phyloP scores from a whole-genome alignment of 2,888 invertebrate species.

The Camptogramma bilineatum region DNA sequence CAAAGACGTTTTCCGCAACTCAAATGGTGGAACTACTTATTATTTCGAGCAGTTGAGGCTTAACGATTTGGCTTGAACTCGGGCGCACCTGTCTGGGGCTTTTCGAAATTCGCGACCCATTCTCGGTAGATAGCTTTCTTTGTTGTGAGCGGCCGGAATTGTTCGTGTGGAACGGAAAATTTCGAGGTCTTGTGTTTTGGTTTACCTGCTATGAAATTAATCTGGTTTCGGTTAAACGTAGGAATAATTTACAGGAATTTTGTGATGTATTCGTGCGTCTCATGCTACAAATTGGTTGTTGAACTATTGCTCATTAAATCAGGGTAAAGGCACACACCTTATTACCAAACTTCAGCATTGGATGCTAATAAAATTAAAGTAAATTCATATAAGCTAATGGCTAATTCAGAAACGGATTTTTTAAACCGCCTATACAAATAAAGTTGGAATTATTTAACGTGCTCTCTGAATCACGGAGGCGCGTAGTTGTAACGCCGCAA shows the following conservation, averaged over 20 bases:
- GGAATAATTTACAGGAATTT: slow-evolving; percentile 16
- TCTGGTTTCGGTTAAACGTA: slow-evolving; percentile 11
- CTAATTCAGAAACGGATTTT: too few relatives aligned
- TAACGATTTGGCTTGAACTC: slow-evolving; percentile 75
- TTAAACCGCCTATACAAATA: too few relatives aligned
- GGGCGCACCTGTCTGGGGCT: slow-evolving; percentile 67
- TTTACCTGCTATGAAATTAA: slow-evolving; percentile 20
- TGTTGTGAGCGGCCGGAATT: slow-evolving; percentile 31
- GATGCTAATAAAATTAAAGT: too few relatives aligned
- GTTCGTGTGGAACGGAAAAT: slow-evolving; percentile 29
- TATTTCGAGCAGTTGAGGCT: slow-evolving; percentile 78
- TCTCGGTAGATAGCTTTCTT: slow-evolving; percentile 36
- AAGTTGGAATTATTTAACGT: too few relatives aligned
- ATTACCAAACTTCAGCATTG: too few relatives aligned
- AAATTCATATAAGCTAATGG: too few relatives aligned
- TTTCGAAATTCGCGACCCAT: slow-evolving; percentile 20
- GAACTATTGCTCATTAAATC: background rate
- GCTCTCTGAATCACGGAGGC: too few relatives aligned
- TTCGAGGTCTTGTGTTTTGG: slow-evolving; percentile 29
- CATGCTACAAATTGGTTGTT: background rate
- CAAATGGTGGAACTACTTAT: slow-evolving; percentile 81
- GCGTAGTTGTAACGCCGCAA: too few relatives aligned
- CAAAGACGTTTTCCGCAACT: slow-evolving; percentile 79
- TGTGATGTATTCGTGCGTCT: slow-evolving; percentile 5
- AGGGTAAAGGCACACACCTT: too few relatives aligned